Base-by-base conservation (phyloP, 2,888 invertebrate species). In the Drosophila stalkeri region DNA sequence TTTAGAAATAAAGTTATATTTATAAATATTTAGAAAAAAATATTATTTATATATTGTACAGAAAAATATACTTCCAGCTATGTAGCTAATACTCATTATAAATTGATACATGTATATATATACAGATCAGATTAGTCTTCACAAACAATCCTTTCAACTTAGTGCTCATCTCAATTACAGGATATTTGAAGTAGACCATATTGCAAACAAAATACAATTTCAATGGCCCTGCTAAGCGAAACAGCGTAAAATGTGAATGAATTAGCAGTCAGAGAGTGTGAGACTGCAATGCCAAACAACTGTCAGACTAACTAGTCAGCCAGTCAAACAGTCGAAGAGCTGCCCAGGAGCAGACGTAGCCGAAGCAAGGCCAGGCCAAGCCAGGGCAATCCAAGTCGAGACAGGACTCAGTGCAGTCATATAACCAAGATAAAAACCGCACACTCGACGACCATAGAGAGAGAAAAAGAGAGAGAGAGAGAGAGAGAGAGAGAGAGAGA, bases 401-500 rank as follows among this genome's bases (percentile, higher is more conserved):
- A 49, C 49, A 43, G 67, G 72, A 75, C 46, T 18, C 61, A 49
- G 76, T 56, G 33, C 49, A 67, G 74, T 74, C 77, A 60, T 67
- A 70, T 81, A 83, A 79, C 83, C 86, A 61, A 83, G 83, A 83
- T 83, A 86, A 86, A 82, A 83, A 81, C 86, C 83, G 84, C 86
- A 83, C 75, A 86, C 83, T 86, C 81, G 64, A 43, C 56, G 43
- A 77, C 52, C 11, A 23, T n/a, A 27, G 23, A 27, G 16, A 12
- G n/a, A 27, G 37, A 16, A 20, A 18, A 37, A 18, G 20, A n/a
- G 16, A 39, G n/a, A 12, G 35, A 14, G 20, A 9, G 16, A 1
- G 16, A 16, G 5, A 11, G 23, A 23, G 16, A 14, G 27, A 5
- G 39, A 14, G 16, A 39, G n/a, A 12, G 35, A 14, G 20, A 9